Evolutionary conservation across 1,140 invertebrate genomes (phyloP).

Genomic region (Hirudo medicinalis): DNA sequence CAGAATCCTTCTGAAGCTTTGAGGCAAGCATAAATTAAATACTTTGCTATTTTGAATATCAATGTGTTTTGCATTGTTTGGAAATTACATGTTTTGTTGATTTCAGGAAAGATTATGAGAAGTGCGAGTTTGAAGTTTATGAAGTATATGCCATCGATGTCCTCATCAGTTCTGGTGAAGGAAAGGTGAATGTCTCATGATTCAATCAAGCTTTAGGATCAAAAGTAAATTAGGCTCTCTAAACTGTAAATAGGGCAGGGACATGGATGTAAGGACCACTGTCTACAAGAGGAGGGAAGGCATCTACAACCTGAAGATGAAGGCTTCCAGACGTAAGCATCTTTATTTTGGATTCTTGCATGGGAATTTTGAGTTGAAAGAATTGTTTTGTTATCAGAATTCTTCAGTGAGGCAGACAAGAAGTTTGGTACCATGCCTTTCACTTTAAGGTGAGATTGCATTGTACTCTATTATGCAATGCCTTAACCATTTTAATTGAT

Average conservation of each 20-base stretch:
- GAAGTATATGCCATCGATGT: slow-evolving; percentile 99
- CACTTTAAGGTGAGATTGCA: slow-evolving; percentile 42
- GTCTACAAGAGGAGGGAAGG: slow-evolving; percentile 98
- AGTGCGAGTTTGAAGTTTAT: slow-evolving; percentile 84
- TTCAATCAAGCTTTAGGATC: background rate
- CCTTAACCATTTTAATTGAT: too few relatives aligned
- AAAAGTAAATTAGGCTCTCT: background rate
- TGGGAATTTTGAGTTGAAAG: too few relatives aligned
- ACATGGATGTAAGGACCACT: slow-evolving; percentile 83
- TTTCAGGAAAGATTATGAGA: slow-evolving; percentile 84
- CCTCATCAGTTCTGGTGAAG: slow-evolving; percentile 83
- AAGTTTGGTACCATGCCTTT: slow-evolving; percentile 82
- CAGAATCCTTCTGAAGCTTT: slow-evolving; percentile 94
- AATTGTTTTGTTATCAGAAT: slow-evolving; percentile 46
- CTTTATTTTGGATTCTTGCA: background rate
- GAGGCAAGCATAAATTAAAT: slow-evolving; percentile 31
- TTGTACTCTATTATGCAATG: too few relatives aligned
- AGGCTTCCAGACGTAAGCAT: slow-evolving; percentile 62
- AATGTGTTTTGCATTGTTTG: background rate
- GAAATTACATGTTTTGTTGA: slow-evolving; percentile 21
- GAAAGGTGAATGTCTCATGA: slow-evolving; percentile 40
- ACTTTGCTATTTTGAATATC: slow-evolving; percentile 1
- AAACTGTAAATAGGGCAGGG: slow-evolving; percentile 46
- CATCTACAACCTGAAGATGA: slow-evolving; percentile 82
- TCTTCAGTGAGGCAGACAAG: slow-evolving; percentile 78